Evolutionary conservation across 53 echinoderm and acorn worm species (phyloP).

Genomic region (Echinarachnius parma): DNA sequence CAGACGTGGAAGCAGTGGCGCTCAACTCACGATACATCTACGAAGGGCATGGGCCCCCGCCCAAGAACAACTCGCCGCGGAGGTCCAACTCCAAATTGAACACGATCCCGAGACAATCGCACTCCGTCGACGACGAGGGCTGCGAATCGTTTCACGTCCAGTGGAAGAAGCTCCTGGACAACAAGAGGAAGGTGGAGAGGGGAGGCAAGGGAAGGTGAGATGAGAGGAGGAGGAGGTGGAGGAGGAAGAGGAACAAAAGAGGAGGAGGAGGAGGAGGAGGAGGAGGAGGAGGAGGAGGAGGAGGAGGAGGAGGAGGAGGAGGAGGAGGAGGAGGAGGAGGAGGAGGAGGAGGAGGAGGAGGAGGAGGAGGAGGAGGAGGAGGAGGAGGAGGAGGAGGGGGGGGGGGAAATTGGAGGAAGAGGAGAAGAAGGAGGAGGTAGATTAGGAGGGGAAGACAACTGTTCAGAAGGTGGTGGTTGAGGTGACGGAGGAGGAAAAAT

Average conservation of each 20-base stretch:
- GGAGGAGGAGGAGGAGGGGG: background rate
- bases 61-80: conserved; percentile 16
- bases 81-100: background rate
- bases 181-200: conserved; percentile 31
- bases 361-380: background rate
- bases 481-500: too few species aligned
- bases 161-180: conserved; percentile 43
- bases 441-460: background rate
- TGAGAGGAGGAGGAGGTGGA: background rate
- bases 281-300: background rate
- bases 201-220: conserved; percentile 15
- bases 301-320: background rate
- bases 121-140: background rate
- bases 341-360: background rate
- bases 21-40: conserved; percentile 40
- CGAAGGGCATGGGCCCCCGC: conserved; percentile 15
- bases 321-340: background rate
- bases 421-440: background rate
- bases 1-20: conserved; percentile 12
- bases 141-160: conserved; percentile 29
- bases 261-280: background rate
- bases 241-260: background rate
- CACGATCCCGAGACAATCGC: background rate
- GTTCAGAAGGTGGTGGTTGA: too few species aligned
- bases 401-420: background rate